A percentile compares a stretch with the other conserved stretches of the same genome.
phyloP scores from a whole-genome alignment of 2,888 invertebrate genomes.

The Scaptomyza parva region DNA sequence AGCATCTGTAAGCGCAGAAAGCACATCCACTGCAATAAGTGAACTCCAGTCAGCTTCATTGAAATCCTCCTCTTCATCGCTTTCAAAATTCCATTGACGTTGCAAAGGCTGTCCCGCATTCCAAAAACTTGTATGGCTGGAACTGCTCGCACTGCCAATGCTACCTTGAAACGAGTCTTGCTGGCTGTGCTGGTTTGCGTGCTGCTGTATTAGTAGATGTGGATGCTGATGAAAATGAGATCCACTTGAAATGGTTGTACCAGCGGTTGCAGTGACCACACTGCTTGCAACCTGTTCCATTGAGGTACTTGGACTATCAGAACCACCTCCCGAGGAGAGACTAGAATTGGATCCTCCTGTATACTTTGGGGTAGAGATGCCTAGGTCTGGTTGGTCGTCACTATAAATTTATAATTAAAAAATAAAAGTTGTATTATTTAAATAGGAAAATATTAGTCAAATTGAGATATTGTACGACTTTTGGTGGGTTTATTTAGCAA shows the following conservation, averaged over 20 bases:
- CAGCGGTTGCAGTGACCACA: constrained; percentile 49
- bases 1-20: constrained; percentile 90
- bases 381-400: constrained; percentile 88
- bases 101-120: constrained; percentile 62
- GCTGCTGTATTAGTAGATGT: constrained; percentile 63
- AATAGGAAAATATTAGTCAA: not conserved
- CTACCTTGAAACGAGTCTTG: constrained; percentile 81
- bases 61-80: constrained; percentile 85
- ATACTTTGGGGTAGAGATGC: constrained; percentile 86
- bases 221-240: constrained; percentile 58
- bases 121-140: constrained; percentile 76
- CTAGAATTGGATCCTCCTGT: constrained; percentile 89
- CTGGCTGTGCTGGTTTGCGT: constrained; percentile 77
- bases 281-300: constrained; percentile 87
- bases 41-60: constrained; percentile 93
- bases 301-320: constrained; percentile 91
- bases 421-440: no score
- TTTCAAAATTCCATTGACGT: constrained; percentile 83
- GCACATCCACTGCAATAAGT: constrained; percentile 90
- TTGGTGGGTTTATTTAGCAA: no score
- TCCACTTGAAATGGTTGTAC: constrained; percentile 38
- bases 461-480: no score
- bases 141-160: constrained; percentile 60
- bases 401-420: constrained; percentile 85
- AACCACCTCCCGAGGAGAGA: constrained; percentile 85